phyloP scores from a whole-genome alignment of 92 coral and sea anemone species.

The Virgularia gustaviana region DNA sequence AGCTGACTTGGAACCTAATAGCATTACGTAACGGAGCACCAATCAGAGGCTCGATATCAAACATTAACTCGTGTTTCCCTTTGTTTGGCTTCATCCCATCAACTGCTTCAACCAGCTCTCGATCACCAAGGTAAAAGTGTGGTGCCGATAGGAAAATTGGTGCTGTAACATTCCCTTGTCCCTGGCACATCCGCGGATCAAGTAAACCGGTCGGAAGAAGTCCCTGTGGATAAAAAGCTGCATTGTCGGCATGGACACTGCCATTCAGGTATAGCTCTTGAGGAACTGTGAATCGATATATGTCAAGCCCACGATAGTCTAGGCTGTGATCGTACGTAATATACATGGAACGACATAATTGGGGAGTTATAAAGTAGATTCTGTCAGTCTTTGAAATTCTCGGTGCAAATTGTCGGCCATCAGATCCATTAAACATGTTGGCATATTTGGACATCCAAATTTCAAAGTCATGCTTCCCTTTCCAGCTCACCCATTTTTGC shows the following conservation, averaged over 20 bases:
- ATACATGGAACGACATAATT: slow-evolving; percentile 71
- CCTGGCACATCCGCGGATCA: slow-evolving; percentile 62
- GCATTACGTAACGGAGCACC: slow-evolving; percentile 65
- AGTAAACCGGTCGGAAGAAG: slow-evolving; percentile 77
- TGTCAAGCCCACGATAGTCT: slow-evolving; percentile 50
- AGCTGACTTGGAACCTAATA: slow-evolving; percentile 65
- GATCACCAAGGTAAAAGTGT: slow-evolving; percentile 79
- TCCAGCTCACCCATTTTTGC: slow-evolving; percentile 65
- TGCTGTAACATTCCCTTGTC: slow-evolving; percentile 38
- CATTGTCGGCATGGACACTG: slow-evolving; percentile 57
- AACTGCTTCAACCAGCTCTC: slow-evolving; percentile 53
- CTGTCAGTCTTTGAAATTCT: slow-evolving; percentile 32
- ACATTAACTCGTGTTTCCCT: slow-evolving; percentile 60
- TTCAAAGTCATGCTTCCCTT: slow-evolving; percentile 52
- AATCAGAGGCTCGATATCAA: slow-evolving; percentile 64
- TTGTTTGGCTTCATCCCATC: slow-evolving; percentile 61
- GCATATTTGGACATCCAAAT: slow-evolving; percentile 71
- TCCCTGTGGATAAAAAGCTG: slow-evolving; percentile 67
- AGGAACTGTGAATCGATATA: slow-evolving; percentile 63
- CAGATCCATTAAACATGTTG: slow-evolving; percentile 89
- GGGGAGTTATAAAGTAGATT: slow-evolving; percentile 62
- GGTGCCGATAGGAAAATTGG: slow-evolving; percentile 79
- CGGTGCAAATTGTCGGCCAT: slow-evolving; percentile 84
- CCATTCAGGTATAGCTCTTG: slow-evolving; percentile 60
- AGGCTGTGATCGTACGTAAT: slow-evolving; percentile 48